These are phyloP conservation scores for Neopelma chrysocephalum DNA, from an alignment of 2,797 vertebrate species.

Conservation along the genomic window DNA sequence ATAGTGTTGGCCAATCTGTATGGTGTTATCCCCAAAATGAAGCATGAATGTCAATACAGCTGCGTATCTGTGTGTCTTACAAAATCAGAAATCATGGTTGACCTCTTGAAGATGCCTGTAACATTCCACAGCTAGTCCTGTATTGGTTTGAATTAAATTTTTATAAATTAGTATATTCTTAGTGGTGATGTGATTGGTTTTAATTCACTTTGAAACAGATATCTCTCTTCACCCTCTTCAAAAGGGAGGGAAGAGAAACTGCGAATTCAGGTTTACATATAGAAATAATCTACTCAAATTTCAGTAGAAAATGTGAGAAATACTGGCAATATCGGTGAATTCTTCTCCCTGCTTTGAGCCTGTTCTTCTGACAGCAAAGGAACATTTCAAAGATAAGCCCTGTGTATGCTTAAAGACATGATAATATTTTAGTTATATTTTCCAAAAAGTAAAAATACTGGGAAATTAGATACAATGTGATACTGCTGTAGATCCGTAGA, in stretches of 20 bases:
- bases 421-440: background rate
- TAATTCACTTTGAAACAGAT: background rate
- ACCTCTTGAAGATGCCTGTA: background rate
- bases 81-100: background rate
- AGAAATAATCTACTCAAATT: background rate
- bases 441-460: background rate
- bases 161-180: background rate
- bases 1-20: background rate
- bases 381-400: background rate
- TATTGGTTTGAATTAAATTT: background rate
- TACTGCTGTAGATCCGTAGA: background rate
- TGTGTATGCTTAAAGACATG: background rate
- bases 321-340: background rate
- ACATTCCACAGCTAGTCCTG: background rate
- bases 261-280: background rate
- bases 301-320: background rate
- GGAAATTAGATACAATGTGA: background rate
- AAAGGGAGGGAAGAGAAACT: background rate
- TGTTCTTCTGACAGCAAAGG: background rate
- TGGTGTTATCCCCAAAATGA: background rate
- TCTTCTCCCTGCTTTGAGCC: background rate
- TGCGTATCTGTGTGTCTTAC: background rate
- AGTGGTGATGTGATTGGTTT: background rate
- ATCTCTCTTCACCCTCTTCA: background rate
- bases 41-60: background rate